A percentile compares a stretch with the other conserved stretches of the same genome.
Evolutionary conservation across 2,888 invertebrate species (phyloP).

Genomic region (Drosophila recens): DNA sequence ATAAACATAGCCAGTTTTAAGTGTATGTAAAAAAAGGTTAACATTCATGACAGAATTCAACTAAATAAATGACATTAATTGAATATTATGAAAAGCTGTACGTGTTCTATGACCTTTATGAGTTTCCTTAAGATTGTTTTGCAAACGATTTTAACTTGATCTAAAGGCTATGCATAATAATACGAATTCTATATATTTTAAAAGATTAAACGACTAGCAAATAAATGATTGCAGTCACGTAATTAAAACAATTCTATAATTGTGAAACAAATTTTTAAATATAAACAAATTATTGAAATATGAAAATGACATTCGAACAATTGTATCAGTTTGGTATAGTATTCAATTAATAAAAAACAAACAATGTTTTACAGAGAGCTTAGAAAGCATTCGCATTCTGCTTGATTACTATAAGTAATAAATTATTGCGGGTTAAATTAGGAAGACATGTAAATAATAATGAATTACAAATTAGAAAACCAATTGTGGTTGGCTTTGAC

Average conservation of each 20-base stretch:
- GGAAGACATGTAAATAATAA: constrained; percentile 25
- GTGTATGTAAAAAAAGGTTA: not conserved
- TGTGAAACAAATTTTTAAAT: constrained; percentile 33
- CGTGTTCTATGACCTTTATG: constrained; percentile 39
- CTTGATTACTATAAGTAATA: constrained; percentile 32
- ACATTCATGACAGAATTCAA: not conserved
- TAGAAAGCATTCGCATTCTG: not conserved
- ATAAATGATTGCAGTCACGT: constrained; percentile 62
- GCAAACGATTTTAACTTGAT: constrained; percentile 25
- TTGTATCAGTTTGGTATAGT: constrained; percentile 41
- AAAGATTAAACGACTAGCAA: constrained; percentile 42
- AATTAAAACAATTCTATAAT: constrained; percentile 66
- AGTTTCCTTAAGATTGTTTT: constrained; percentile 20
- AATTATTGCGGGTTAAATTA: constrained; percentile 27
- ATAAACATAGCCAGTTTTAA: not conserved
- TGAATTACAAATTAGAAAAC: constrained; percentile 22
- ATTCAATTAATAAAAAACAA: constrained; percentile 2
- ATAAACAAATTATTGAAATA: constrained; percentile 23
- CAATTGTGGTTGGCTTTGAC: constrained; percentile 59
- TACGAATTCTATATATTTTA: constrained; percentile 20
- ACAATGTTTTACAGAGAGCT: constrained; percentile 1
- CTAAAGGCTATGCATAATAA: constrained; percentile 37
- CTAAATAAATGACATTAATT: constrained; percentile 7
- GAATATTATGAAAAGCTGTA: constrained; percentile 17
- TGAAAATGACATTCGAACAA: constrained; percentile 60